phyloP scores from a whole-genome alignment of 1,140 invertebrate species.

The Papilio polytes region DNA sequence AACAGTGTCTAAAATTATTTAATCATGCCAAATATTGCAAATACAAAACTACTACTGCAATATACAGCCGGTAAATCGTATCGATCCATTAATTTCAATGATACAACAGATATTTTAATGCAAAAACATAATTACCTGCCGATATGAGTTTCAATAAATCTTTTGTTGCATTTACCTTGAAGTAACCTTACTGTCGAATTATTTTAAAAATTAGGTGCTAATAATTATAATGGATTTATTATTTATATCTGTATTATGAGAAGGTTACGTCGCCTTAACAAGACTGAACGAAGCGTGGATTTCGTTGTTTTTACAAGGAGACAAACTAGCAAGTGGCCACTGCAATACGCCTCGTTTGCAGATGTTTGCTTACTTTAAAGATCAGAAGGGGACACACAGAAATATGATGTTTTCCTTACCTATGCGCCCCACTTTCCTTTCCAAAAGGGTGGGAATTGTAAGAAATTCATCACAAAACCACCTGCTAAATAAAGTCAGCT shows the following conservation, averaged over 20 bases:
- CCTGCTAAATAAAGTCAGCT: too few species aligned
- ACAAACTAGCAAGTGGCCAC: too few species aligned
- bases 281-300: not conserved
- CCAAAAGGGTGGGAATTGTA: too few species aligned
- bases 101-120: slow-evolving; percentile 33
- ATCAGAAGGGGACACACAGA: too few species aligned
- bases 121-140: slow-evolving; percentile 38
- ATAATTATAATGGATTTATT: slow-evolving; percentile 13
- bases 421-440: too few species aligned
- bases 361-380: too few species aligned
- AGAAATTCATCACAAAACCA: too few species aligned
- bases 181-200: slow-evolving; percentile 13
- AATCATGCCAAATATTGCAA: slow-evolving; percentile 3
- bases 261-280: not conserved
- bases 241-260: not conserved
- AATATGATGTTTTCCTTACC: too few species aligned
- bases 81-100: slow-evolving; percentile 33
- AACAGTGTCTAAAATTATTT: not conserved
- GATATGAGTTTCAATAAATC: slow-evolving; percentile 20
- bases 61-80: slow-evolving; percentile 8
- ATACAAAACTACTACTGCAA: slow-evolving; percentile 26
- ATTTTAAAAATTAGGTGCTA: slow-evolving; percentile 17
- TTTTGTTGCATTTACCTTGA: slow-evolving; percentile 32
- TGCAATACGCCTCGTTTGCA: too few species aligned
- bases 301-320: not conserved